Evolutionary conservation across 2,797 vertebrate species (phyloP), one percentile per base, ranked within the genome.

Genomic region (Diglossa cyanea): DNA sequence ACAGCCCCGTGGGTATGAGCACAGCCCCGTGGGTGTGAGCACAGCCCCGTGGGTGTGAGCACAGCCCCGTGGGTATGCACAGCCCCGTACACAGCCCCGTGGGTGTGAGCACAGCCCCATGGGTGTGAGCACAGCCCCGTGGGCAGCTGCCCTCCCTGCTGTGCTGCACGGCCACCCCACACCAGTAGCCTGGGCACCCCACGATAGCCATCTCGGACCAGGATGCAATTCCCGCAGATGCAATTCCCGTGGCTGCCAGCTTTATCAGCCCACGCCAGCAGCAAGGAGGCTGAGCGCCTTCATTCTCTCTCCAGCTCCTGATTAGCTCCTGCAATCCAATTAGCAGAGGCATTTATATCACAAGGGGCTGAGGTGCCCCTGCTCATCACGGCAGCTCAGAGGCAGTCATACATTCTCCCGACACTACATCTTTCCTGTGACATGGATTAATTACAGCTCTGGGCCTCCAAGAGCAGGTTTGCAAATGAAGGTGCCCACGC

Each of bases 291-390:
- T 31, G 92, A 73, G 92, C 61, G 60, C 20, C 9, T 86, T 86
- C 87, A 68, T 97, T 96, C 93, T 92, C 94, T 96, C 95, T 88
- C 95, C 94, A 76, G 93, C 91, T 96, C 91, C 97, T 97, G 97
- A 97, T 97, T 96, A 98, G 96, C 96, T 97, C 92, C 94, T 8
- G 90, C 96, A 96, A 97, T 97, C 97, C 97, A 98, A 97, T 98
- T 98, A 98, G 95, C 96, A 95, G 96, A 97, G 92, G 95, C 97
- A 96, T 97, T 97, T 97, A 93, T 98, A 97, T 97, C 97, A 95
- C 96, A 96, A 80, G 48, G 94, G 92, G 86, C 97, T 57, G 94
- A 97, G 96, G 96, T 94, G 93, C 95, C 92, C 91, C 93, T 76
- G 91, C 96, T 96, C 96, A 93, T 96, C 97, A 91, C 87, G 21